Evolutionary conservation across 2,888 invertebrate genomes (phyloP).

Genomic region (Phoronis australis): DNA sequence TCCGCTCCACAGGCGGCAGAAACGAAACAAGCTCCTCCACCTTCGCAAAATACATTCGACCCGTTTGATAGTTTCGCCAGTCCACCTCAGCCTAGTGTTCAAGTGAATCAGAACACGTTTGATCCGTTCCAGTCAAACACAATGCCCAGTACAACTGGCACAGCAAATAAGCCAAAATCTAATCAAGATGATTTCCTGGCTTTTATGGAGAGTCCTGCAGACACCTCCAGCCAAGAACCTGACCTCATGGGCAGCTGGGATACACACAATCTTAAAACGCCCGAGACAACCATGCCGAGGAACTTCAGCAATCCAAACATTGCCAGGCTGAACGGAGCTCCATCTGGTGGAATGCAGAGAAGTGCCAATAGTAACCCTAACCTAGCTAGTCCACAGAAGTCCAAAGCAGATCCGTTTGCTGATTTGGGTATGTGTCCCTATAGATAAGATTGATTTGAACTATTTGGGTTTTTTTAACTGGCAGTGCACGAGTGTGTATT

Average conservation of each 20-base stretch:
- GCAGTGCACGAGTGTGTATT: too few relatives aligned
- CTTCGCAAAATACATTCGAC: background rate
- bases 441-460: background rate
- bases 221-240: slow-evolving; percentile 10
- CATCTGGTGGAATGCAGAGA: slow-evolving; percentile 13
- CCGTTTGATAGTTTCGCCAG: too few relatives aligned
- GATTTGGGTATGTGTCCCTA: slow-evolving; percentile 31
- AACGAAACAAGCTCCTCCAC: slow-evolving; percentile 7
- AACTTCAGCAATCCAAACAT: slow-evolving; percentile 12
- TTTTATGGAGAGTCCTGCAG: slow-evolving; percentile 20
- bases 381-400: slow-evolving; percentile 4
- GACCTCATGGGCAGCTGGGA: slow-evolving; percentile 39
- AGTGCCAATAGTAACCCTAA: slow-evolving; percentile 11
- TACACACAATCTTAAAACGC: slow-evolving; percentile 13
- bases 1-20: slow-evolving; percentile 13
- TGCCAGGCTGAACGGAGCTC: slow-evolving; percentile 17
- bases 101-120: slow-evolving; percentile 18
- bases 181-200: slow-evolving; percentile 26
- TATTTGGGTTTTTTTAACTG: background rate
- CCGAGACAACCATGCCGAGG: slow-evolving; percentile 12
- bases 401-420: slow-evolving; percentile 39
- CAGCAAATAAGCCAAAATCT: slow-evolving; percentile 1
- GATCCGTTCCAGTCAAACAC: slow-evolving; percentile 39
- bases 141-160: too few relatives aligned
- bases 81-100: too few relatives aligned